A percentile compares a stretch with the other conserved stretches of the same genome.
phyloP scores from a whole-genome alignment of 2,113 vertebrate species.

The Oreotrochilus melanogaster region DNA sequence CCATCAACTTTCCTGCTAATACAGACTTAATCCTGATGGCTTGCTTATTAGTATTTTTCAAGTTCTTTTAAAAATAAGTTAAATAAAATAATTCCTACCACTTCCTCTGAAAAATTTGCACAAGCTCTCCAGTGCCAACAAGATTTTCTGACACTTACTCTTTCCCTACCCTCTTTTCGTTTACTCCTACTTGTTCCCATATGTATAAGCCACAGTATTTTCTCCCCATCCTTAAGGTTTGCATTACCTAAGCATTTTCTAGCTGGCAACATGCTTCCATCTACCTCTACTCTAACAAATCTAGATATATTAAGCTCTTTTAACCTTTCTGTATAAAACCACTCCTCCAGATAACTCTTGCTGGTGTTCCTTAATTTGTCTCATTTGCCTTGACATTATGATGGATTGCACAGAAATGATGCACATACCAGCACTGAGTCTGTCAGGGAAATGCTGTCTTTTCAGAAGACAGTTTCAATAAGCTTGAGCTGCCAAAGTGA shows the following conservation, averaged over 20 bases:
- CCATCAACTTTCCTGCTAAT: not conserved
- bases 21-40: not conserved
- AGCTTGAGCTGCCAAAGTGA: not conserved
- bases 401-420: not conserved
- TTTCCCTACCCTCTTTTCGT: not conserved
- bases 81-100: not conserved
- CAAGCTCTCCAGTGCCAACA: not conserved
- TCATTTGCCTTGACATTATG: not conserved
- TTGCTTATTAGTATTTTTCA: not conserved
- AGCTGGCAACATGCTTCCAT: not conserved
- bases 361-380: not conserved
- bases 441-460: not conserved
- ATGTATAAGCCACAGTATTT: slow-evolving; percentile 10
- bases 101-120: not conserved
- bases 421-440: not conserved
- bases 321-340: slow-evolving; percentile 19
- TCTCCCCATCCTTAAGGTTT: not conserved
- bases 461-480: slow-evolving; percentile 17
- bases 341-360: slow-evolving; percentile 24
- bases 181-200: slow-evolving; percentile 19
- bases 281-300: slow-evolving; percentile 1
- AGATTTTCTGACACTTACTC: not conserved
- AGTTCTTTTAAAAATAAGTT: not conserved
- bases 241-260: slow-evolving; percentile 23
- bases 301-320: not conserved